Percentiles rank a stretch among this genome's conserved stretches.
These are phyloP conservation scores for Clamator glandarius DNA, from an alignment of 2,797 vertebrate genomes.

Conservation along the genomic window DNA sequence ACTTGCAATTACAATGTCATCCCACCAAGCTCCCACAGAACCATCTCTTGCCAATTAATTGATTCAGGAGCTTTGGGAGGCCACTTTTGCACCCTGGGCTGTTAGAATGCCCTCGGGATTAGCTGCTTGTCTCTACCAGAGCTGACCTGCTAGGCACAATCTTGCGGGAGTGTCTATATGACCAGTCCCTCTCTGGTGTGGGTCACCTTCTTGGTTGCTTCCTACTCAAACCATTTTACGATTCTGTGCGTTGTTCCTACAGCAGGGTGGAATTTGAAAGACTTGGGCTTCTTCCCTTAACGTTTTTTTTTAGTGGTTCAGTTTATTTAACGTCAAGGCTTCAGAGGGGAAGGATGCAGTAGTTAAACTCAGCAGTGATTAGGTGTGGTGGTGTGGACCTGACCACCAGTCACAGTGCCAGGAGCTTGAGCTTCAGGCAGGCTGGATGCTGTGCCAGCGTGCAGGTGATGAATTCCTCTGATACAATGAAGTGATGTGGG, in stretches of 20 bases:
- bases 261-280: not conserved
- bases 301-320: not conserved
- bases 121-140: not conserved
- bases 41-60: not conserved
- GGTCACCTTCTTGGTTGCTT: too few relatives aligned
- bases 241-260: not conserved
- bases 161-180: not conserved
- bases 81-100: not conserved
- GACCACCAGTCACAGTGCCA: not conserved
- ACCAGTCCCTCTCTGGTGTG: not conserved
- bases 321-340: not conserved
- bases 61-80: not conserved
- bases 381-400: not conserved
- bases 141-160: not conserved
- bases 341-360: not conserved
- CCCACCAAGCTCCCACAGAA: not conserved
- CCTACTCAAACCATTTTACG: too few relatives aligned
- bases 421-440: not conserved
- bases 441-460: not conserved
- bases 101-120: not conserved
- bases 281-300: not conserved
- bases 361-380: not conserved
- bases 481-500: not conserved
- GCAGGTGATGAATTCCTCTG: not conserved
- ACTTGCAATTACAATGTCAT: too few relatives aligned